Evolutionary conservation across 1,140 invertebrate species (phyloP), one percentile per base, ranked within the genome.

Genomic region (Cardiocondyla obscurior): DNA sequence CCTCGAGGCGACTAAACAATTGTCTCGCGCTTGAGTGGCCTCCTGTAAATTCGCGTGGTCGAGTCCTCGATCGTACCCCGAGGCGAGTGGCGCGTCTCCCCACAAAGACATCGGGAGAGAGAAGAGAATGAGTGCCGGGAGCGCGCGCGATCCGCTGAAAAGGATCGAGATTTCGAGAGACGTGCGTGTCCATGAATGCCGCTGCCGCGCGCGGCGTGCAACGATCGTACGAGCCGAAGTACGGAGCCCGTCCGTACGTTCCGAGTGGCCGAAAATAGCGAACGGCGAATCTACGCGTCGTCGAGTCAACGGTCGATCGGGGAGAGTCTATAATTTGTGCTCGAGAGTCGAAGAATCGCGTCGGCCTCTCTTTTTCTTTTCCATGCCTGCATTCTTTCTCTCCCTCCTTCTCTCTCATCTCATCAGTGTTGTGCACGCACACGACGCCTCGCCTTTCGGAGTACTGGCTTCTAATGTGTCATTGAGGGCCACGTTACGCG

Each of bases 1-100:
- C 81, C 88, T 91, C 84, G 55, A 89, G 85, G 85, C 87, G 88
- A 90, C 89, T 89, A 88, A 92, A 91, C 89, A 92, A 92, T 91
- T 84, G 84, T 64, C 81, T 62, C 73, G 69, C 85, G 83, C 88
- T 90, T 86, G 89, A 91, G 89, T 91, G 86, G 84, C 39, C 85
- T 70, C 60, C 83, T 62, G 58, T 64, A 73, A 81, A 58, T 74
- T 77, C 79, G 72, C 70, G 79, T 64, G 57, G 86, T 81, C 83
- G 88, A 88, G 84, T 90, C 82, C 89, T 90, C 85, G 90, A 89
- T 89, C n/a, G 83, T 90, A 84, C 88, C 70, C 83, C 70, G 84
- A 88, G 76, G 76, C 73, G 83, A 90, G 85, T 86, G 81, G 62
- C 64, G 72, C 83, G 85, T 83, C 74, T 60, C 77, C 62, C 76